Conservation (phyloP, 2,113 vertebrate genomes). For the Hyperopisus bebe region DNA sequence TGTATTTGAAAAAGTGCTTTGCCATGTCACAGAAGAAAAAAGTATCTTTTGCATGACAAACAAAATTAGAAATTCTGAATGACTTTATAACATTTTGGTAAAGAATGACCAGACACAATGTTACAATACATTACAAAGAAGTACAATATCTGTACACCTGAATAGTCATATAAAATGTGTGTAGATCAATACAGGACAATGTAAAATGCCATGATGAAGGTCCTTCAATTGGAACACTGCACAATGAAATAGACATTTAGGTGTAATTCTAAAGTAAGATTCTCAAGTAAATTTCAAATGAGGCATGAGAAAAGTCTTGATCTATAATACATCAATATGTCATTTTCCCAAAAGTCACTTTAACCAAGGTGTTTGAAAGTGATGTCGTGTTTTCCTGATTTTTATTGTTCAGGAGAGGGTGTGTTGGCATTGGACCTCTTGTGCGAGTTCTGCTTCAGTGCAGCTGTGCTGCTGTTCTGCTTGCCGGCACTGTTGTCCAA, state of each 20-base stretch:
- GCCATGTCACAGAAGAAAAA: neutral
- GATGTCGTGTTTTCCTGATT: neutral
- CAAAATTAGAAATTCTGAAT: neutral
- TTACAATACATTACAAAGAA: neutral
- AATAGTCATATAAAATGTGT: neutral
- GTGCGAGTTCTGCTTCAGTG: neutral
- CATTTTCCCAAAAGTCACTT: neutral
- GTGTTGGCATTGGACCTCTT: conserved; percentile 5
- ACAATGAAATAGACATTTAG: neutral
- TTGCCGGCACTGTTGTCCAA: conserved; percentile 24
- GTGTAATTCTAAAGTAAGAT: neutral
- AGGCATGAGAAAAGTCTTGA: neutral
- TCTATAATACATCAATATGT: neutral
- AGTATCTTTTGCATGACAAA: neutral
- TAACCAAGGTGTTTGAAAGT: neutral
- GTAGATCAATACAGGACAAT: neutral
- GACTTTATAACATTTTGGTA: neutral
- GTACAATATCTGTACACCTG: neutral
- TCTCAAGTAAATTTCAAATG: neutral
- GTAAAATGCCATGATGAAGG: neutral
- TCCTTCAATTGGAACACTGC: neutral
- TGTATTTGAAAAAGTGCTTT: neutral
- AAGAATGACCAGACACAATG: neutral
- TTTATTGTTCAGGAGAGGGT: neutral
- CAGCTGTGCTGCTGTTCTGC: conserved; percentile 25